Conservation (phyloP, 1,140 invertebrate genomes). For the Aphelenchoides fujianensis region DNA sequence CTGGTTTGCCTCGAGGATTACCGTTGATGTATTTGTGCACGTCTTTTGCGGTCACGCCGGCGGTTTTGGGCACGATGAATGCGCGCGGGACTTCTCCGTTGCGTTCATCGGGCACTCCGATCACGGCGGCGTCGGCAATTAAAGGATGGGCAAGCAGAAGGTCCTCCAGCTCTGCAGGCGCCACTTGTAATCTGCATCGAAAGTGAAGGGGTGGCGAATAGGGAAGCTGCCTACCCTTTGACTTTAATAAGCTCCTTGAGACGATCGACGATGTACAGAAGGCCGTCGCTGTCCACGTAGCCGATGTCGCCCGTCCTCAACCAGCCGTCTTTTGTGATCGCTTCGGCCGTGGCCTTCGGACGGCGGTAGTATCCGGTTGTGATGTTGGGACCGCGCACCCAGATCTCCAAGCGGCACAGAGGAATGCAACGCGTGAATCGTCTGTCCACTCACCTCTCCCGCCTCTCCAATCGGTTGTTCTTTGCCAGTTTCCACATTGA, state of each 20-base stretch:
- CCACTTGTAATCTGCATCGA: slow-evolving; percentile 74
- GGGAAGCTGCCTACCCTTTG: no score
- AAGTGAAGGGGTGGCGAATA: slow-evolving; percentile 66
- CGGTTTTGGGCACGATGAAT: slow-evolving; percentile 71
- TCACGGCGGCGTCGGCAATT: slow-evolving; percentile 76
- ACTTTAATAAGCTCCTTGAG: slow-evolving; percentile 87
- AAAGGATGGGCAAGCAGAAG: slow-evolving; percentile 73
- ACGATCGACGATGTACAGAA: slow-evolving; percentile 74
- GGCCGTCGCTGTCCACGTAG: slow-evolving; percentile 71
- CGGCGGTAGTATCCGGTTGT: slow-evolving; percentile 55
- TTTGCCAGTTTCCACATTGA: slow-evolving; percentile 40
- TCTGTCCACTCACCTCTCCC: slow-evolving; percentile 5
- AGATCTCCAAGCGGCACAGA: slow-evolving; percentile 21
- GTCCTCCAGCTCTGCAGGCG: slow-evolving; percentile 80
- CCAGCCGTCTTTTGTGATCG: slow-evolving; percentile 73
- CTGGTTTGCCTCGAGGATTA: no score
- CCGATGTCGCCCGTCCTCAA: slow-evolving; percentile 75
- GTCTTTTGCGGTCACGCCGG: slow-evolving; percentile 39
- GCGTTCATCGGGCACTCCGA: slow-evolving; percentile 73
- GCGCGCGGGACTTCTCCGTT: slow-evolving; percentile 76
- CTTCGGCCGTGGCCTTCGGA: slow-evolving; percentile 64
- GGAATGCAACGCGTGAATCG: not conserved
- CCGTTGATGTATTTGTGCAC: slow-evolving; percentile 49
- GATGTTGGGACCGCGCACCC: slow-evolving; percentile 37
- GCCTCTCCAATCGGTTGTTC: not conserved